Evolutionary conservation across 1,140 invertebrate species (phyloP).

Genomic region (Rhyacophila brunnea): DNA sequence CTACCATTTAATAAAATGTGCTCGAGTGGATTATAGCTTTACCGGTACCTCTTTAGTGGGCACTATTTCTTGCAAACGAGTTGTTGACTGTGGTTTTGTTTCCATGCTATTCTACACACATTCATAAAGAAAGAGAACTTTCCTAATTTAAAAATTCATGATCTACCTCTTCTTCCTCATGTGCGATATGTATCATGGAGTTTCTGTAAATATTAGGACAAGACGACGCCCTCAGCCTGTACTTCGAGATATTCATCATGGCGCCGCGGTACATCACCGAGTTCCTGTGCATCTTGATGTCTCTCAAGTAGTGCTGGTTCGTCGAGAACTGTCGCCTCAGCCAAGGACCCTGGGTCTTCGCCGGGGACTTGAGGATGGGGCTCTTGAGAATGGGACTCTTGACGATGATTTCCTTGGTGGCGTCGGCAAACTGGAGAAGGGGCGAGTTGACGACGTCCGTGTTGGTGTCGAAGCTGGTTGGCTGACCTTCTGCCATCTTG

Average conservation of each 20-base stretch:
- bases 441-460: constrained; percentile 12
- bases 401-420: background rate
- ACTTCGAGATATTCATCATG: constrained; percentile 76
- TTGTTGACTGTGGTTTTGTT: too few species aligned
- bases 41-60: too few species aligned
- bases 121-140: too few species aligned
- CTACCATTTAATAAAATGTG: too few species aligned
- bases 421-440: background rate
- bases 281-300: constrained; percentile 73
- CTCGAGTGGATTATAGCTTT: too few species aligned
- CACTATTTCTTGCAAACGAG: too few species aligned
- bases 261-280: constrained; percentile 82
- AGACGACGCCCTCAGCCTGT: constrained; percentile 80
- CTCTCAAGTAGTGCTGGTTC: constrained; percentile 70
- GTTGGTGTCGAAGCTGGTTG: constrained; percentile 14
- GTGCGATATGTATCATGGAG: constrained; percentile 81
- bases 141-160: too few species aligned
- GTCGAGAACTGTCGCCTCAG: constrained; percentile 60
- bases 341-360: constrained; percentile 46
- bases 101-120: too few species aligned
- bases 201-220: constrained; percentile 89
- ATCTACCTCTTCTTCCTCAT: constrained; percentile 72
- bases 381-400: constrained; percentile 18
- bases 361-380: constrained; percentile 25
- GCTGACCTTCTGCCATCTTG: constrained; percentile 28